Percentiles rank a stretch among this genome's conserved stretches.
These are phyloP conservation scores for Cylindroiulus punctatus DNA, from an alignment of 2,888 invertebrate species.

Conservation along the genomic window DNA sequence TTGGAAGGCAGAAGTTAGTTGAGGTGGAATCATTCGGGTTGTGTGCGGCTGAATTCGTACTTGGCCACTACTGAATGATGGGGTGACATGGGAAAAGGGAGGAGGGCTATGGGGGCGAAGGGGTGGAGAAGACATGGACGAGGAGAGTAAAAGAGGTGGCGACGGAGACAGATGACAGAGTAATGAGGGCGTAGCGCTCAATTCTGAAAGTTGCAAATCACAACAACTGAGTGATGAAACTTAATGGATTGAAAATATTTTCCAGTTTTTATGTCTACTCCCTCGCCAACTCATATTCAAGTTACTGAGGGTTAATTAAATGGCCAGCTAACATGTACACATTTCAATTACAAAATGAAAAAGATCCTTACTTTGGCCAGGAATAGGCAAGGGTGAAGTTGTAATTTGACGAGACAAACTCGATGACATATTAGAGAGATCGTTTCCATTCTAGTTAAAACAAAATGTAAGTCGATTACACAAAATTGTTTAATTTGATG, in stretches of 20 bases:
- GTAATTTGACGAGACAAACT: neutral
- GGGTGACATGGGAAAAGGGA: neutral
- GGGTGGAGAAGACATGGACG: slow-evolving; percentile 54
- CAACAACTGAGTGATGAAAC: slow-evolving; percentile 17
- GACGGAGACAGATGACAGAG: slow-evolving; percentile 53
- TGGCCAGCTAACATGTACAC: neutral
- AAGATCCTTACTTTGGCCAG: slow-evolving; percentile 43
- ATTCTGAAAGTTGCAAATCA: slow-evolving; percentile 48
- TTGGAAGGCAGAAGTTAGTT: slow-evolving; percentile 54
- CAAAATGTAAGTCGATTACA: neutral
- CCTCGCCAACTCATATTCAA: neutral
- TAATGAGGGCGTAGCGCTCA: slow-evolving; percentile 49
- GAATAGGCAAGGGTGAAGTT: slow-evolving; percentile 46
- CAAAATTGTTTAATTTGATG: too few species aligned
- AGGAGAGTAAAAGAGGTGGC: slow-evolving; percentile 49
- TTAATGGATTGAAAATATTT: neutral
- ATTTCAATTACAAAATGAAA: neutral
- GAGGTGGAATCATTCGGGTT: slow-evolving; percentile 56
- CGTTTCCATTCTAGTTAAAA: slow-evolving; percentile 26
- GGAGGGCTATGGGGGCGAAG: slow-evolving; percentile 52
- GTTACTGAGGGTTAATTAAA: neutral
- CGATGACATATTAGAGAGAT: neutral
- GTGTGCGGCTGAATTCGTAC: slow-evolving; percentile 53
- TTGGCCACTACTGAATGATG: slow-evolving; percentile 27
- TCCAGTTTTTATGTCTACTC: neutral